A percentile compares a stretch with the other conserved stretches of the same genome.
Evolutionary conservation across 2,888 invertebrate genomes (phyloP).

Genomic region (Mystacides longicornis): DNA sequence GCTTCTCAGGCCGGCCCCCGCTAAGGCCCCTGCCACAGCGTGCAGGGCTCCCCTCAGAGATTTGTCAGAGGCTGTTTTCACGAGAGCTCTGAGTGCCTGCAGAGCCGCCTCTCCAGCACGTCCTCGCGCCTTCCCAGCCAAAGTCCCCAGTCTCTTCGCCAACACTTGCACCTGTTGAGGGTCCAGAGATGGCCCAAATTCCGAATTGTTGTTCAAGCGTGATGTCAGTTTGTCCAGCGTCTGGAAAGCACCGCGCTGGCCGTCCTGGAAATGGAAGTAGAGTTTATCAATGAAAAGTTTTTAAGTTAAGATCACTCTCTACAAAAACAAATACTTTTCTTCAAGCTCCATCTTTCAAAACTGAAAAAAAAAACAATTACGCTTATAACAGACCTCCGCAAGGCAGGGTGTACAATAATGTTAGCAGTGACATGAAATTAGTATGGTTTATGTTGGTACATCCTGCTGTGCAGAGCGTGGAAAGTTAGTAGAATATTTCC

Average conservation of each 20-base stretch:
- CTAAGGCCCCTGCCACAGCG: conserved; percentile 17
- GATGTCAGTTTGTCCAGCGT: conserved; percentile 20
- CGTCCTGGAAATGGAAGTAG: conserved; percentile 17
- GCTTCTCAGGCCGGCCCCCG: conserved; percentile 15
- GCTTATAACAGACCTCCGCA: no score
- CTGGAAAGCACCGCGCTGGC: conserved; percentile 20
- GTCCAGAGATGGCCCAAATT: conserved; percentile 18
- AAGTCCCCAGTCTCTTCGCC: conserved; percentile 39
- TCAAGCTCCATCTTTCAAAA: no score
- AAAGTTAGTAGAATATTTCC: no score
- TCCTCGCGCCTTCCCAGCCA: conserved; percentile 38
- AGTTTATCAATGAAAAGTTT: no score
- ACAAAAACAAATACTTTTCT: no score
- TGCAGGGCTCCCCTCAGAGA: conserved; percentile 28
- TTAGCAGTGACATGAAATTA: no score
- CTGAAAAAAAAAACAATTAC: no score
- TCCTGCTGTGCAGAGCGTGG: no score
- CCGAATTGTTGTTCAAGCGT: conserved; percentile 16
- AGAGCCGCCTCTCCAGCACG: conserved; percentile 17
- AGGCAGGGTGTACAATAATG: no score
- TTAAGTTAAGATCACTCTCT: no score
- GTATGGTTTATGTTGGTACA: no score
- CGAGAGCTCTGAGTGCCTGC: conserved; percentile 27
- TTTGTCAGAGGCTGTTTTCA: conserved; percentile 40
- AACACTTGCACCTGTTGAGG: conserved; percentile 29